A percentile compares a stretch with the other conserved stretches of the same genome.
These are phyloP conservation scores for Brachynemurus nebulosus DNA, from an alignment of 2,888 invertebrate genomes.

Conservation along the genomic window DNA sequence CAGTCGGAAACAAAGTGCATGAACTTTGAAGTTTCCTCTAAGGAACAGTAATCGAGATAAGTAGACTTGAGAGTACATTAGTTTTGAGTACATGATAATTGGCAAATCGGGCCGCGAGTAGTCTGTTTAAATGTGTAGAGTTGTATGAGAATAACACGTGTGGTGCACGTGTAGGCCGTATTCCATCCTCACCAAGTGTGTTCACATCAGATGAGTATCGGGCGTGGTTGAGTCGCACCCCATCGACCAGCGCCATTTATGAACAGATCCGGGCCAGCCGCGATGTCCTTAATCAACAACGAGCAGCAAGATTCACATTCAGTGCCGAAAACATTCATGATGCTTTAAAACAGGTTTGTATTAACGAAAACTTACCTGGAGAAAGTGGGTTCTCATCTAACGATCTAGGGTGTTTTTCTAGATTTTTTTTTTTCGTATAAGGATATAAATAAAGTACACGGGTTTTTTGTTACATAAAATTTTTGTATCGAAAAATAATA, in stretches of 20 bases:
- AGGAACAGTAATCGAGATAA: neutral
- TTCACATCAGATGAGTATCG: slow-evolving; percentile 88
- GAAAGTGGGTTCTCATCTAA: too few relatives aligned
- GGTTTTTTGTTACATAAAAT: too few relatives aligned
- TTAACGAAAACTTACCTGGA: neutral
- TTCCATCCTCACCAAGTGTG: slow-evolving; percentile 38
- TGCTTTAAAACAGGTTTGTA: slow-evolving; percentile 66
- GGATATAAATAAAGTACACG: too few relatives aligned
- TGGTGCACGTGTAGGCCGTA: slow-evolving; percentile 29
- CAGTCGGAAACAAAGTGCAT: neutral
- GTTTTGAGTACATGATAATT: neutral
- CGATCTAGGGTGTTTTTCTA: too few relatives aligned
- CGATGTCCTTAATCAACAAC: slow-evolving; percentile 51
- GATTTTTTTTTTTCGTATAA: too few relatives aligned
- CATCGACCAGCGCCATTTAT: slow-evolving; percentile 85
- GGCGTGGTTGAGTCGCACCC: slow-evolving; percentile 81
- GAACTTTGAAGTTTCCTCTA: neutral
- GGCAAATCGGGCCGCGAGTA: slow-evolving; percentile 3
- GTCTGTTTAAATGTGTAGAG: slow-evolving; percentile 21
- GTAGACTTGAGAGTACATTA: neutral
- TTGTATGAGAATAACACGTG: slow-evolving; percentile 28
- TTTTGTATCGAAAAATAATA: too few relatives aligned
- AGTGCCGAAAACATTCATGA: slow-evolving; percentile 87
- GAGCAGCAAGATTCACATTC: slow-evolving; percentile 67
- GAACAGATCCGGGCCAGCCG: slow-evolving; percentile 76